Base-by-base conservation (phyloP, 2,888 invertebrate species). In the Octonoba sinensis region DNA sequence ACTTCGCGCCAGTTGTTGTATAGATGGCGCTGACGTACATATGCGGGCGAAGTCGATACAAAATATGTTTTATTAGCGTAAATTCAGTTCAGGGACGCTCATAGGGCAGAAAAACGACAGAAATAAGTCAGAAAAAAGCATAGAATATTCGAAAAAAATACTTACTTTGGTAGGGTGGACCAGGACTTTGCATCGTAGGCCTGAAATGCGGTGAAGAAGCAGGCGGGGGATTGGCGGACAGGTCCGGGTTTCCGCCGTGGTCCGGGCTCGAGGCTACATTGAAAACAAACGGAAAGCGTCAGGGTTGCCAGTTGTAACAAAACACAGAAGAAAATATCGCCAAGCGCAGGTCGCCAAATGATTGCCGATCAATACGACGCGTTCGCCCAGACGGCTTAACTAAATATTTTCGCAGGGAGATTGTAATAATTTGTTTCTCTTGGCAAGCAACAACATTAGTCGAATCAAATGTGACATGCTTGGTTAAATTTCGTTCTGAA, bases 131-230 rank as follows among this genome's bases (percentile, higher is more conserved):
- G 13, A 44, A 44, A 62, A 46, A 4, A 36, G 36, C 36, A 36
- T 36, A 36, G 36, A 36, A 36, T 18, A 62, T 8, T 62, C 18
- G 15, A 15, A 62, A 66, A 78, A 65, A 47, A 51, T 71, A 76
- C 83, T 82, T 70, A 84, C 84, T 82, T 79, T 82, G 78, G 71
- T 84, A 84, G 15, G 84, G 82, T 54, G 82, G 84, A 69, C 84
- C 82, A 75, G 82, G 82, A 62, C 84, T 84, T 79, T 84, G 84
- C 84, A 84, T 84, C 66, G 76, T 77, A 59, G 73, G 77, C 71
- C 75, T 82, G 74, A 84, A 75, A 71, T 82, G 74, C 54, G 82
- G 82, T 62, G 82, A 82, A 15, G 82, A 76, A 56, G 82, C 66
- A 47, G 82, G 82, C 67, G 82, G 82, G 44, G 81, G 75, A 75